Percentiles rank a stretch among this genome's conserved stretches.
Evolutionary conservation across 2,888 invertebrate genomes (phyloP).

Genomic region (Perithous albicinctus): DNA sequence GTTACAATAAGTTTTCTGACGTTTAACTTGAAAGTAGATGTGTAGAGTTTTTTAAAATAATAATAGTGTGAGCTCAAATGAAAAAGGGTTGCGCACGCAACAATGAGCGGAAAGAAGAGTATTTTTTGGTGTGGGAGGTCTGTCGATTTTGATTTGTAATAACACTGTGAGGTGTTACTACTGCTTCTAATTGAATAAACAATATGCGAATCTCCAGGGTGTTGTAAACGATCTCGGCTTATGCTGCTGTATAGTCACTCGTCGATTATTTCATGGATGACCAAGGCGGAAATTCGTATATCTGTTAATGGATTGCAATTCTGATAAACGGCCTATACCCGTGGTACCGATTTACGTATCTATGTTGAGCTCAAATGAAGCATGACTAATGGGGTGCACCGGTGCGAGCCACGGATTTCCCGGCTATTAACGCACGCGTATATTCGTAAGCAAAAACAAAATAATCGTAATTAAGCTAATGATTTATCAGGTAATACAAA

Average conservation of each 20-base stretch:
- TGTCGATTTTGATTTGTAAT: background rate
- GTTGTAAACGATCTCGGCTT: background rate
- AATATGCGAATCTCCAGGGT: background rate
- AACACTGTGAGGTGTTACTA: background rate
- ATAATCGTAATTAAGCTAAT: slow-evolving; percentile 62
- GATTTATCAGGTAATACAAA: slow-evolving; percentile 24
- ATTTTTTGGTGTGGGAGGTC: background rate
- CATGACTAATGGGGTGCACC: slow-evolving; percentile 48
- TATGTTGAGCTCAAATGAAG: slow-evolving; percentile 35
- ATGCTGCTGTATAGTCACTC: background rate
- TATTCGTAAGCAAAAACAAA: slow-evolving; percentile 11
- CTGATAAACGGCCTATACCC: slow-evolving; percentile 45
- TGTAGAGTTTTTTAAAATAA: too few relatives aligned
- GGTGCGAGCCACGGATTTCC: slow-evolving; percentile 18
- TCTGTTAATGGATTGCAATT: slow-evolving; percentile 51
- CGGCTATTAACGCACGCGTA: slow-evolving; percentile 34
- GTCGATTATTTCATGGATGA: slow-evolving; percentile 30
- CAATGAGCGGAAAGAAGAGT: background rate
- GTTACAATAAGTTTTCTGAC: too few relatives aligned
- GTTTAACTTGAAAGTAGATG: too few relatives aligned
- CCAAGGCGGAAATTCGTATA: slow-evolving; percentile 26
- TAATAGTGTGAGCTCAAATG: background rate
- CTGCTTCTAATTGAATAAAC: background rate
- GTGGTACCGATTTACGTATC: background rate
- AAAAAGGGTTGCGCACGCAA: background rate